Evolutionary conservation across 2,888 invertebrate genomes (phyloP), one percentile per base, ranked within the genome.

Genomic region (Sepioteuthis lessoniana): DNA sequence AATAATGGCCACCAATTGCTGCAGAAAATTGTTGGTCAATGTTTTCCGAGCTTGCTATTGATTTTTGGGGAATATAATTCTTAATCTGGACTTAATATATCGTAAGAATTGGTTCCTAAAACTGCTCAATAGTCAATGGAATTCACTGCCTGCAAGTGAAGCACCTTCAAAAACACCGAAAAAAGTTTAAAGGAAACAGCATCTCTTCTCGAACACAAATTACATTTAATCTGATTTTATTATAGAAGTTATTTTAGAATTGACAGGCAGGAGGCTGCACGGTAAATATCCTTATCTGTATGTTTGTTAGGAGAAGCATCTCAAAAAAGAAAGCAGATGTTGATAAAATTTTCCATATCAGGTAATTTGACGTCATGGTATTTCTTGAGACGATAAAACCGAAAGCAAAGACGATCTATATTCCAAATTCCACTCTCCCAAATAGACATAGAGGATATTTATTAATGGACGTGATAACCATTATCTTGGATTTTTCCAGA

Each of bases 61-160:
- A 76, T 76, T 76, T 76, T 13, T 16, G 76, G 76, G 35, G 76
- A 35, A 16, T 35, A 76, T 76, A 76, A 76, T 76, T 76, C 76
- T 76, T 76, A 76, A 76, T 76, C 76, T 76, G 13, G 10, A 76
- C 76, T 76, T 76, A 76, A 76, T 76, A 76, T 76, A 76, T 76
- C n/a, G 76, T 76, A 76, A 76, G 76, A 76, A 76, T 76, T 76
- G n/a, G 35, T 76, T 76, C n/a, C 76, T 35, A n/a, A 76, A 35
- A 35, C 35, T 76, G 35, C 76, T 76, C 76, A 76, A 76, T n/a
- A 76, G 76, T 76, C 76, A 35, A 76, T 76, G 19, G 76, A 76
- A 76, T 76, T 76, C n/a, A 76, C 76, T 76, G 76, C 76, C 76
- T 76, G 76, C n/a, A 76, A 76, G 76, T 76, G n/a, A 76, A 76